Conservation (phyloP, 1,140 invertebrate genomes). For the Drosophila parabipectinata region DNA sequence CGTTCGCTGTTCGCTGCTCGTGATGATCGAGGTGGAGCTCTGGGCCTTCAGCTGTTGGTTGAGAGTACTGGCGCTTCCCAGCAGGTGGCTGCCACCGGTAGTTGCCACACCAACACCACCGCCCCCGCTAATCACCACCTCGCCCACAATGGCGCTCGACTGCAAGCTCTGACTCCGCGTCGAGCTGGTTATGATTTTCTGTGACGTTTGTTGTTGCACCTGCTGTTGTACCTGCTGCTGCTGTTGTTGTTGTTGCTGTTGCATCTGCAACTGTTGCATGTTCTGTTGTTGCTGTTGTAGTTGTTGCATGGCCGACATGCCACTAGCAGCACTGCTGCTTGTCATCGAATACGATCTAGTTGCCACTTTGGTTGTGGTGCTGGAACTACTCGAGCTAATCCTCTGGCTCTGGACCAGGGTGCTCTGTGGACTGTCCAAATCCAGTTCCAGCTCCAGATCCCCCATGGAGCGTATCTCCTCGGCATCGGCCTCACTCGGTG, state of each 20-base stretch:
- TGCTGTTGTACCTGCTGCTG: conserved; percentile 21
- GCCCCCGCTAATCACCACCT: conserved; percentile 39
- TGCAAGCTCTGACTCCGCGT: conserved; percentile 80
- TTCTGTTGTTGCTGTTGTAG: conserved; percentile 24
- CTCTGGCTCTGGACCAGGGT: conserved; percentile 31
- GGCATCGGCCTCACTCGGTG: conserved; percentile 78
- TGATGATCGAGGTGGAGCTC: conserved; percentile 79
- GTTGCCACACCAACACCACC: conserved; percentile 40
- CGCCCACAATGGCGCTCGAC: conserved; percentile 70
- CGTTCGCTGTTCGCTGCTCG: conserved; percentile 71
- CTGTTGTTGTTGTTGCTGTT: conserved; percentile 20
- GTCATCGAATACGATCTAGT: conserved; percentile 74
- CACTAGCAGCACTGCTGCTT: conserved; percentile 53
- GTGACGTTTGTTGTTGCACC: conserved; percentile 7
- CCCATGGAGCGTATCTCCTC: conserved; percentile 72
- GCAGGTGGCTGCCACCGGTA: conserved; percentile 21
- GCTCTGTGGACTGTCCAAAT: not conserved
- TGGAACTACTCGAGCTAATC: conserved; percentile 35
- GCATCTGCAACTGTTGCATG: conserved; percentile 28
- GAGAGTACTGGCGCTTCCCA: conserved; percentile 33
- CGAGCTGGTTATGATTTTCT: conserved; percentile 75
- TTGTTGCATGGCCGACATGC: conserved; percentile 6
- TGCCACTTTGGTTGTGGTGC: conserved; percentile 66
- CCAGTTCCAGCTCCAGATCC: conserved; percentile 56
- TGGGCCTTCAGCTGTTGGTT: conserved; percentile 78